Evolutionary conservation across 2,113 vertebrate genomes (phyloP).

Genomic region (Enhydra lutris): DNA sequence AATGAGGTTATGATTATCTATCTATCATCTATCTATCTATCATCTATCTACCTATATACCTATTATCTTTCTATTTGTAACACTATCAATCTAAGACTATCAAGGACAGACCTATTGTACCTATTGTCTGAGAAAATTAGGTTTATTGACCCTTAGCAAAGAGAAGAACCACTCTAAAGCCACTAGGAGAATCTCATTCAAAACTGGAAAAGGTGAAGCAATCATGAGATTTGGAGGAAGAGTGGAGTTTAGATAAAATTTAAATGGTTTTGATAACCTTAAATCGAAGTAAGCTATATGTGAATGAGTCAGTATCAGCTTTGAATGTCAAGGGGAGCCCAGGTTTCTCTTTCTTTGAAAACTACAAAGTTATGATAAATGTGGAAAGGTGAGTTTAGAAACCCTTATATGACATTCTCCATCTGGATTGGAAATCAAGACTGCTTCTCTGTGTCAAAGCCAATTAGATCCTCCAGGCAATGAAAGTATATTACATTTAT

Average conservation of each 20-base stretch:
- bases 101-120: not conserved
- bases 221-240: not conserved
- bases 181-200: not conserved
- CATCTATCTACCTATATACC: not conserved
- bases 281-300: not conserved
- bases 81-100: not conserved
- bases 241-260: not conserved
- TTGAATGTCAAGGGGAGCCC: not conserved
- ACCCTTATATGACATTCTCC: not conserved
- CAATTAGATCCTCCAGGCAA: not conserved
- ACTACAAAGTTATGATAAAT: not conserved
- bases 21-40: not conserved
- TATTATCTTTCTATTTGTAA: not conserved
- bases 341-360: not conserved
- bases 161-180: not conserved
- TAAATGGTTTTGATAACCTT: not conserved
- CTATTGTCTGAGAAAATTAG: not conserved
- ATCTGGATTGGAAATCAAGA: not conserved
- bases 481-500: not conserved
- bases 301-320: not conserved
- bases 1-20: not conserved
- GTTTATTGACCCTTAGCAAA: not conserved
- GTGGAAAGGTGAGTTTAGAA: not conserved
- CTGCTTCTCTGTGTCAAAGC: not conserved
- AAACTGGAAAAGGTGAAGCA: not conserved